phyloP scores from a whole-genome alignment of 2,888 invertebrate genomes.

The Noctua fimbriata region DNA sequence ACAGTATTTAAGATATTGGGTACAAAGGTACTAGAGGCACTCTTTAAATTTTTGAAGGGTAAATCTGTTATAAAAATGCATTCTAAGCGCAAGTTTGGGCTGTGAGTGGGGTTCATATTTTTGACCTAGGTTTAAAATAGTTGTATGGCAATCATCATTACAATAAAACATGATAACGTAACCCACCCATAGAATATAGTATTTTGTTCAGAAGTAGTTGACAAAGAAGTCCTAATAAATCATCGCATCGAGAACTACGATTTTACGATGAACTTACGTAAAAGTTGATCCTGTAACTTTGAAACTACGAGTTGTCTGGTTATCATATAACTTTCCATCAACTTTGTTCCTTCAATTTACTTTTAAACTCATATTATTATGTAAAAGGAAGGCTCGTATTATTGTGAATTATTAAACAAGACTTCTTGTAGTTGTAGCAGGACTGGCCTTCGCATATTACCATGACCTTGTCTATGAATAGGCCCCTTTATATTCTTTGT shows the following conservation, averaged over 20 bases:
- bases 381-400: conserved; percentile 19
- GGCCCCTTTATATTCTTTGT: conserved; percentile 61
- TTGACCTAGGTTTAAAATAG: neutral
- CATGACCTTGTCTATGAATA: conserved; percentile 69
- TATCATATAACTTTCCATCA: conserved; percentile 19
- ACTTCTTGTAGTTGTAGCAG: conserved; percentile 35
- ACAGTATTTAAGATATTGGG: neutral
- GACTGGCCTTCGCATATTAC: conserved; percentile 59
- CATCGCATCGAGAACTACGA: conserved; percentile 10
- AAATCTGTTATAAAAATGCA: neutral
- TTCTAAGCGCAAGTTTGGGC: neutral
- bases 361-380: conserved; percentile 23
- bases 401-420: conserved; percentile 55
- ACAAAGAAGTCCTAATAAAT: conserved; percentile 18
- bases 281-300: conserved; percentile 35
- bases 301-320: conserved; percentile 16
- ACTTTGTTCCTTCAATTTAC: conserved; percentile 33
- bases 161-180: neutral
- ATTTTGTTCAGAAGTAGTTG: conserved; percentile 3
- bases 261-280: conserved; percentile 25
- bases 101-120: neutral
- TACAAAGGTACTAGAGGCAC: neutral
- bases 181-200: neutral
- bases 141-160: neutral
- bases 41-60: neutral